Conservation (phyloP, 1,140 invertebrate genomes). For the Cataglyphis hispanica region DNA sequence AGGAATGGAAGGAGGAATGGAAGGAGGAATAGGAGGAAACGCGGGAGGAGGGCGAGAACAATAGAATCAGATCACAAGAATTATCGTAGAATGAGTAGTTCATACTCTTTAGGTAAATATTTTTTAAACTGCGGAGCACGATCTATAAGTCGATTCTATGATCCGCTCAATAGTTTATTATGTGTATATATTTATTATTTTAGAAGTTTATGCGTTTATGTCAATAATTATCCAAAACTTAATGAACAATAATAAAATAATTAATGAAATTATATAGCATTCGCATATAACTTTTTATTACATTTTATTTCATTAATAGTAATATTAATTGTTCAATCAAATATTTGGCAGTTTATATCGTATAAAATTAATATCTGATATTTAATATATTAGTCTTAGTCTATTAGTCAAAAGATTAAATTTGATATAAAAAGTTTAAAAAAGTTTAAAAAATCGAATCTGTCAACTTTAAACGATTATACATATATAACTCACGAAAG, state of each 20-base stretch:
- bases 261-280: not conserved
- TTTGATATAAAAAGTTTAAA: too few species aligned
- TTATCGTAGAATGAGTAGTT: not conserved
- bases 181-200: too few species aligned
- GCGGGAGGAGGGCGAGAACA: accelerated
- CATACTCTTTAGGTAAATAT: not conserved
- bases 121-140: not conserved
- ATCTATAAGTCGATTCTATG: not conserved
- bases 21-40: too few species aligned
- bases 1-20: too few species aligned
- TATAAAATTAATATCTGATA: not conserved
- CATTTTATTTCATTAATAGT: not conserved
- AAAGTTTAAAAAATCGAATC: not conserved
- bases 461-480: not conserved
- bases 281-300: not conserved
- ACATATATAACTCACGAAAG: too few species aligned
- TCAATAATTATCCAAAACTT: too few species aligned
- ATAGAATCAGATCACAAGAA: not conserved
- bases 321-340: not conserved
- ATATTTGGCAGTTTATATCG: not conserved
- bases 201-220: too few species aligned
- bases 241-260: too few species aligned
- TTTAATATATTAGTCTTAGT: not conserved
- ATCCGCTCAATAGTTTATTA: too few species aligned
- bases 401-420: too few species aligned